Conservation (phyloP, 2,113 vertebrate genomes). For the Sciurus niger region DNA sequence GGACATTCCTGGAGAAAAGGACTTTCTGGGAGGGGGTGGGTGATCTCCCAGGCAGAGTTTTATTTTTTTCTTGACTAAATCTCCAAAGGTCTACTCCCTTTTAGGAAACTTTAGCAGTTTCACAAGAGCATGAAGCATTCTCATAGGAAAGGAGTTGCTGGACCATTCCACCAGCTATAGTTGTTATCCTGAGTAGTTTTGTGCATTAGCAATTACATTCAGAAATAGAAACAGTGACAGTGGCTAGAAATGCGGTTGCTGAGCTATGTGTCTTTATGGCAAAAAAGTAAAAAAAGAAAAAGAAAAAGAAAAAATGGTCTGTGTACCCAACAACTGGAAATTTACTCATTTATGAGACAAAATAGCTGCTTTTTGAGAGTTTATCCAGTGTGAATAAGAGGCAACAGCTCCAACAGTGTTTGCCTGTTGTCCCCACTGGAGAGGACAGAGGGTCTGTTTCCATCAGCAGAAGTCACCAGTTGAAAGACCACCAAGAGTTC, state of each 20-base stretch:
- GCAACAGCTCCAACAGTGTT: background rate
- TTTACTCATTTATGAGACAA: constrained; percentile 10
- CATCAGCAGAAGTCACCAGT: background rate
- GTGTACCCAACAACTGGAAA: background rate
- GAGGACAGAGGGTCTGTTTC: background rate
- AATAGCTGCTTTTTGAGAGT: background rate
- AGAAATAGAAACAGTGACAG: constrained; percentile 61
- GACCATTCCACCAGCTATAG: background rate
- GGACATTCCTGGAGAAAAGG: background rate
- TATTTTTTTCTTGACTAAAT: constrained; percentile 9
- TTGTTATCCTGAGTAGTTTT: constrained; percentile 14
- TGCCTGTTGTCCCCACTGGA: background rate
- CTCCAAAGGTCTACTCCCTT: background rate
- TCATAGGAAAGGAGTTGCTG: background rate
- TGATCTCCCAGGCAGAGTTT: background rate
- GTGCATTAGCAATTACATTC: constrained; percentile 45
- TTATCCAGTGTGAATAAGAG: background rate
- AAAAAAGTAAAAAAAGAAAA: background rate
- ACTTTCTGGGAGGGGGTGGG: background rate
- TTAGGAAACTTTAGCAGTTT: background rate
- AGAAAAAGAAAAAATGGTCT: background rate
- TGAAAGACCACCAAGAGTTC: background rate
- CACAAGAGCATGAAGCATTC: background rate
- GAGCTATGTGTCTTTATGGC: constrained; percentile 48
- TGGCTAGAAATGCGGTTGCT: constrained; percentile 33